Evolutionary conservation across 2,797 vertebrate genomes (phyloP).

Genomic region (Rhinogobio ventralis): DNA sequence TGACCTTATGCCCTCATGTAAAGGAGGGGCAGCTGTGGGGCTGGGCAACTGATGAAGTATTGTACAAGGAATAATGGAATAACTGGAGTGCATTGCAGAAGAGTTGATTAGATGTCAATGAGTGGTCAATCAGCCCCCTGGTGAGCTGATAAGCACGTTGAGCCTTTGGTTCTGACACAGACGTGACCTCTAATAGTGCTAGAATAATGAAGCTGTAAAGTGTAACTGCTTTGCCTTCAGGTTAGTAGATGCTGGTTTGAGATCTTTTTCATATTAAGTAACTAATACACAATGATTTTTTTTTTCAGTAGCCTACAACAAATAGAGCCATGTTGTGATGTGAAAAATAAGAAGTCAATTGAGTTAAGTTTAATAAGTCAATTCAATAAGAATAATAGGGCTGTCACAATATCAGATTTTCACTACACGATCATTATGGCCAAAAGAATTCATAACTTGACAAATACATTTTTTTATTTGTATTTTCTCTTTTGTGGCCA

Average conservation of each 20-base stretch:
- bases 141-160: slow-evolving; percentile 25
- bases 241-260: not conserved
- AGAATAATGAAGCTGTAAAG: slow-evolving; percentile 1
- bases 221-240: not conserved
- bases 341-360: not conserved
- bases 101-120: slow-evolving; percentile 26
- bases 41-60: not conserved
- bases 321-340: not conserved
- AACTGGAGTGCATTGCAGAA: not conserved
- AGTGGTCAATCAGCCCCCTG: slow-evolving; percentile 21
- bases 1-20: not conserved
- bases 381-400: not conserved
- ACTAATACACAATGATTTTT: not conserved
- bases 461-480: not conserved
- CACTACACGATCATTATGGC: not conserved
- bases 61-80: not conserved
- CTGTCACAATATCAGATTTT: not conserved
- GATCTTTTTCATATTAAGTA: not conserved
- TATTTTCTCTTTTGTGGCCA: not conserved
- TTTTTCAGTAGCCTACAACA: not conserved
- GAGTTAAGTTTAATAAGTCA: not conserved
- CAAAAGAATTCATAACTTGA: not conserved
- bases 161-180: slow-evolving; percentile 20
- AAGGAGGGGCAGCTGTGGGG: not conserved
- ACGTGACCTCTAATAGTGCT: slow-evolving; percentile 7